A percentile compares a stretch with the other conserved stretches of the same genome.
phyloP scores from a whole-genome alignment of 2,797 vertebrate genomes.

The Halcyon smyrnensis region DNA sequence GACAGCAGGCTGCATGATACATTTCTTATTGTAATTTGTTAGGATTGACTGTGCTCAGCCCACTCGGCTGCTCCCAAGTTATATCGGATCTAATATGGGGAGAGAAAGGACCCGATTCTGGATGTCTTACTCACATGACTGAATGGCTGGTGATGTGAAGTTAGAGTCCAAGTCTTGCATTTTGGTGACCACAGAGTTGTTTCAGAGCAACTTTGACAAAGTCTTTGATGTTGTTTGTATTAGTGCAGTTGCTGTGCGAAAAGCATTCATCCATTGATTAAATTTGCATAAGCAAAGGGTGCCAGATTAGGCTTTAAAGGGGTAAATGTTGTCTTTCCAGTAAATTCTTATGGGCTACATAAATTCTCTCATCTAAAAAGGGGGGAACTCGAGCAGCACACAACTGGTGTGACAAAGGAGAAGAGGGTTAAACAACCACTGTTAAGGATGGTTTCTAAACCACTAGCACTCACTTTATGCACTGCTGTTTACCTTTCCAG shows the following conservation, averaged over 20 bases:
- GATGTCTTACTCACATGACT: not conserved
- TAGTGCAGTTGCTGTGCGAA: not conserved
- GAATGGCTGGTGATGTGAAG: not conserved
- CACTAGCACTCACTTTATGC: not conserved
- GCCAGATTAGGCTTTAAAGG: not conserved
- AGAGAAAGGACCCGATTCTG: not conserved
- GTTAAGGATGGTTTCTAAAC: not conserved
- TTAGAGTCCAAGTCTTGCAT: not conserved
- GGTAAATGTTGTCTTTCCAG: not conserved
- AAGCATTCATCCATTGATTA: conserved; percentile 32
- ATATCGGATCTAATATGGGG: not conserved
- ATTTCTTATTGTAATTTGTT: not conserved
- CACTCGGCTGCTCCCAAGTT: not conserved
- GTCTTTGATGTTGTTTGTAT: conserved; percentile 44
- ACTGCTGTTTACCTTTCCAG: not conserved
- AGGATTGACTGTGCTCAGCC: not conserved
- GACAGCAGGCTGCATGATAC: conserved; percentile 5
- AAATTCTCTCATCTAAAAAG: not conserved
- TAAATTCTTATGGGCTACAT: not conserved
- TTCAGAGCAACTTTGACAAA: not conserved
- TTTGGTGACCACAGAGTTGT: not conserved
- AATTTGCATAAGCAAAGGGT: conserved; percentile 51
- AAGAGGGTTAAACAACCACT: not conserved
- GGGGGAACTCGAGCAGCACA: not conserved
- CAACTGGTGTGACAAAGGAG: not conserved